Conservation (phyloP, 2,888 invertebrate genomes). For the Drosophila borealis region DNA sequence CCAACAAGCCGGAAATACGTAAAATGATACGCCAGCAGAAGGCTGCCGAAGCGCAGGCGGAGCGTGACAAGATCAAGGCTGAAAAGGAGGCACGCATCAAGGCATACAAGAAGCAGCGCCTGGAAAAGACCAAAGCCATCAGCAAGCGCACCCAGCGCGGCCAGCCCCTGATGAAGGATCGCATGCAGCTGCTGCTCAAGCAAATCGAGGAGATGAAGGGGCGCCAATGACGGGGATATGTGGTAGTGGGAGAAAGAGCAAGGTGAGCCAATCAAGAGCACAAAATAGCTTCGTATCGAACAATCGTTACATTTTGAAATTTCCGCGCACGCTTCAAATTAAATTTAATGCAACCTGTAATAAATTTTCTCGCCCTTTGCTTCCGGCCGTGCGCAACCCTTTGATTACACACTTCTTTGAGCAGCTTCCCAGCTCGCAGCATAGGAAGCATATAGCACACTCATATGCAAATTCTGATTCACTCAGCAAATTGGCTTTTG, state of each 20-base stretch:
- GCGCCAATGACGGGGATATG: slow-evolving; percentile 20
- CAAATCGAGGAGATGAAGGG: slow-evolving; percentile 88
- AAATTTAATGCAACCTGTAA: slow-evolving; percentile 81
- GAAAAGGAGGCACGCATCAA: slow-evolving; percentile 87
- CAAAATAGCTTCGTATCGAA: slow-evolving; percentile 12
- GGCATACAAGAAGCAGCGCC: slow-evolving; percentile 89
- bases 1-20: slow-evolving; percentile 60
- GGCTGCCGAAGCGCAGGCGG: slow-evolving; percentile 57
- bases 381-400: slow-evolving; percentile 75
- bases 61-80: slow-evolving; percentile 83
- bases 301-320: slow-evolving; percentile 27
- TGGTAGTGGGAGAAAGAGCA: background rate
- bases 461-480: slow-evolving; percentile 72
- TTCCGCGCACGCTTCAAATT: slow-evolving; percentile 74
- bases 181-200: slow-evolving; percentile 91
- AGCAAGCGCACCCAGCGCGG: slow-evolving; percentile 92
- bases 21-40: slow-evolving; percentile 63
- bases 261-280: slow-evolving; percentile 34
- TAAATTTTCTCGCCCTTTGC: slow-evolving; percentile 71
- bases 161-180: slow-evolving; percentile 93
- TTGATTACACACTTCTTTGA: slow-evolving; percentile 52
- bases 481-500: slow-evolving; percentile 67
- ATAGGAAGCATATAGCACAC: slow-evolving; percentile 13
- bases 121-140: slow-evolving; percentile 89
- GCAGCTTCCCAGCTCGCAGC: slow-evolving; percentile 1